Evolutionary conservation across 2,797 vertebrate species (phyloP), one percentile per base, ranked within the genome.

Genomic region (Sebastes diploproa): DNA sequence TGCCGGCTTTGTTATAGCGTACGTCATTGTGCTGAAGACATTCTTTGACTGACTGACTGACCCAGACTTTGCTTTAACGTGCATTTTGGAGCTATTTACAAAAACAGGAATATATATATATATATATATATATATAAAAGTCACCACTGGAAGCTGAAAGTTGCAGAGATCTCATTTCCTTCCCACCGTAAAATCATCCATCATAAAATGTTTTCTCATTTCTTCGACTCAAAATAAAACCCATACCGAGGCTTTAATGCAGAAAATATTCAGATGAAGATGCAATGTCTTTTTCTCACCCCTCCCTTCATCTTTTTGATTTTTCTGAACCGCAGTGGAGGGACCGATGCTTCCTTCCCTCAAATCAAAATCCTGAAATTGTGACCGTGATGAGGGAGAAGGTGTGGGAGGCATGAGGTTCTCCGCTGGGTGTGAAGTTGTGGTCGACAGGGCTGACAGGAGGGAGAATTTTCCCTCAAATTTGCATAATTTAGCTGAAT

Each of bases 341-440:
- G 46, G 72, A 77, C 77, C 25, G 18, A 11, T 22, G 20, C 30
- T 56, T 82, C 63, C 36, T 78, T 78, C 70, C 75, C 65, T 83
- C 61, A 54, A 70, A 79, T 60, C 42, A 52, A 63, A 54, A 59
- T 72, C 78, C 77, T 79, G 66, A 77, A 67, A 77, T 71, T 56
- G 75, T 89, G 83, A 89, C 85, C 63, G 75, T 70, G 78, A 82
- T 77, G 76, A 78, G 79, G 80, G 80, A 81, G 85, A 82, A 88
- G 69, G 62, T 79, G 83, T 82, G 79, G 76, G 86, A 83, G 78
- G 68, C 70, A 22, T 1, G 30, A 60, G 64, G 60, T 72, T 59
- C 79, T 84, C 77, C 2, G 46, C 65, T 87, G 88, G 88, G 83
- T 86, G 91, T 87, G 81, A 89, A 76, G 86, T 52, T 83, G 78